phyloP scores from a whole-genome alignment of 1,140 invertebrate species.

The Fopius arisanus region DNA sequence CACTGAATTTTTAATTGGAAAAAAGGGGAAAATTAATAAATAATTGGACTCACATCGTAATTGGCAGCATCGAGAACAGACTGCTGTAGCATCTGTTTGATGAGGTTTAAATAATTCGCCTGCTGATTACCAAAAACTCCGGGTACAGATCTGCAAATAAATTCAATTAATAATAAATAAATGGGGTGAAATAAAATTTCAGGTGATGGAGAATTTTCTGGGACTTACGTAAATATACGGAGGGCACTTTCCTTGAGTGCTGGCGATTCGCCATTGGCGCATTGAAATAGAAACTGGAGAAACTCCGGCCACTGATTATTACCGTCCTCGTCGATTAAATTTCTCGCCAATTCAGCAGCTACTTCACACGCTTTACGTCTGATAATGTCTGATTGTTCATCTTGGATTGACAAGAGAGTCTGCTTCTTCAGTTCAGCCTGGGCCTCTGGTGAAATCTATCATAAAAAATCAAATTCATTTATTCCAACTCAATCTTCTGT shows the following conservation, averaged over 20 bases:
- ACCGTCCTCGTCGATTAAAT: conserved; percentile 95
- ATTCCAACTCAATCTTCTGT: too few species aligned
- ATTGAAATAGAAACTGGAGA: conserved; percentile 94
- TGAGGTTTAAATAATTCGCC: conserved; percentile 87
- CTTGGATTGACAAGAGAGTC: conserved; percentile 82
- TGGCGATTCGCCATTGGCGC: conserved; percentile 82
- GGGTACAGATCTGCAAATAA: conserved; percentile 80
- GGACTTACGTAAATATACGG: conserved; percentile 88
- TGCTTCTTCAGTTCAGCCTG: conserved; percentile 87
- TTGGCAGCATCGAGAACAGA: conserved; percentile 76
- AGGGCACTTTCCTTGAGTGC: conserved; percentile 93
- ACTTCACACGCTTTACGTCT: conserved; percentile 94
- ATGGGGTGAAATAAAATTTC: conserved; percentile 20
- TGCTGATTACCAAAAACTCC: conserved; percentile 97
- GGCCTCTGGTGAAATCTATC: conserved; percentile 78
- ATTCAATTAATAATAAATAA: conserved; percentile 30
- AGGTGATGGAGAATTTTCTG: conserved; percentile 1
- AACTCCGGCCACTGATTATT: conserved; percentile 98
- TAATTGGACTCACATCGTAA: conserved; percentile 67
- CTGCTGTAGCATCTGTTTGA: conserved; percentile 92
- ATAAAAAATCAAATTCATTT: too few species aligned
- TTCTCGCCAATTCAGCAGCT: conserved; percentile 91
- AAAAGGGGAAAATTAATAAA: not conserved
- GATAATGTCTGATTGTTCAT: conserved; percentile 80
- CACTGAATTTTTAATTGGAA: conserved; percentile 1